These are phyloP conservation scores for Nephrotoma guestfalica DNA, from an alignment of 2,888 invertebrate species.

Conservation along the genomic window DNA sequence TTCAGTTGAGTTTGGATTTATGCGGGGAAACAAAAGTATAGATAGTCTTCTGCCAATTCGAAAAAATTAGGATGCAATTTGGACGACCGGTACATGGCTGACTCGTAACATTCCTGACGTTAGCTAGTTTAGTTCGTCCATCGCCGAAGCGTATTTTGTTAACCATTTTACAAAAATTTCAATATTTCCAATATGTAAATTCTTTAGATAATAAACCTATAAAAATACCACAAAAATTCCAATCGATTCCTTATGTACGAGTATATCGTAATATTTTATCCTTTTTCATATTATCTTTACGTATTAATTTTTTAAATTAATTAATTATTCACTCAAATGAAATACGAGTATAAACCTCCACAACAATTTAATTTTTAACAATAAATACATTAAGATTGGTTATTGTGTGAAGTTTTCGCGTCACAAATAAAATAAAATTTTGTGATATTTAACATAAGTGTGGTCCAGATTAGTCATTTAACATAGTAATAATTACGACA, in stretches of 20 bases:
- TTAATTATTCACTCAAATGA: not conserved
- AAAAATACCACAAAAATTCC: not conserved
- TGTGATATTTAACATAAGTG: not conserved
- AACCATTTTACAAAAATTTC: not conserved
- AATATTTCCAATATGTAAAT: not conserved
- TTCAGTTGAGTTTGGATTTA: too few relatives aligned
- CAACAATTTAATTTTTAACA: not conserved
- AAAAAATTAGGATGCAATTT: too few relatives aligned
- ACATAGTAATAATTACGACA: not conserved
- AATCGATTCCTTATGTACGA: not conserved
- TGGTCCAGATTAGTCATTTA: not conserved
- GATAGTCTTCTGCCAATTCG: too few relatives aligned
- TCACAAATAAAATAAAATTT: not conserved
- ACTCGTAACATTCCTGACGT: too few relatives aligned
- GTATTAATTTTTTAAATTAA: not conserved
- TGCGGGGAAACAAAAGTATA: too few relatives aligned
- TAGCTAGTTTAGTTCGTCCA: too few relatives aligned
- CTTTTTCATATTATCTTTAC: not conserved
- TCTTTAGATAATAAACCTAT: not conserved
- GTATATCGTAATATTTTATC: not conserved
- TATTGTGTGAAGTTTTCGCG: too few relatives aligned
- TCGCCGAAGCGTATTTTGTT: too few relatives aligned
- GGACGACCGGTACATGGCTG: too few relatives aligned
- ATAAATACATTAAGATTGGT: too few relatives aligned
- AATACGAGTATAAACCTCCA: not conserved